Evolutionary conservation across 2,113 vertebrate species (phyloP).

Genomic region (Megaceryle maxima): DNA sequence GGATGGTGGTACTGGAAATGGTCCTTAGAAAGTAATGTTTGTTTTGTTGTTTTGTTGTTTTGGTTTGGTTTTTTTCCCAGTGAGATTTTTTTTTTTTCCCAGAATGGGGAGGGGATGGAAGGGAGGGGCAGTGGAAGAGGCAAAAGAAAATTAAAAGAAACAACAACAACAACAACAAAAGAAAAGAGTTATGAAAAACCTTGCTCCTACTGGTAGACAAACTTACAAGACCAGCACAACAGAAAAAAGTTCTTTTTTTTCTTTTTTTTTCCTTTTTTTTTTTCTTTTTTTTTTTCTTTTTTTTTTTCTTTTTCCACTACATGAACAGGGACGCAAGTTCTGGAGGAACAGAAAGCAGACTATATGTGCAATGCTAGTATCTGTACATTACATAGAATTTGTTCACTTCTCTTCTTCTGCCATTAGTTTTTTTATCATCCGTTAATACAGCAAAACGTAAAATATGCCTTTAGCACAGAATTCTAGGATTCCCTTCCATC

Average conservation of each 20-base stretch:
- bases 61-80: slow-evolving; percentile 47
- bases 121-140: not conserved
- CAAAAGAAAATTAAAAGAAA: slow-evolving; percentile 22
- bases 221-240: slow-evolving; percentile 90
- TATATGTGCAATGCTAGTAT: slow-evolving; percentile 97
- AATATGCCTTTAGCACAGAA: slow-evolving; percentile 86
- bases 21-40: slow-evolving; percentile 75
- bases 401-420: slow-evolving; percentile 85
- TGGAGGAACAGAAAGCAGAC: slow-evolving; percentile 90
- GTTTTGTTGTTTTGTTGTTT: not conserved
- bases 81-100: slow-evolving; percentile 22
- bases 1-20: slow-evolving; percentile 79
- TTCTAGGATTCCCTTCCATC: slow-evolving; percentile 83
- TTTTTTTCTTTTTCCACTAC: slow-evolving; percentile 83
- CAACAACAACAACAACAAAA: not conserved
- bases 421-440: slow-evolving; percentile 91
- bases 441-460: slow-evolving; percentile 92
- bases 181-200: slow-evolving; percentile 58
- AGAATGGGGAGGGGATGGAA: not conserved
- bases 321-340: slow-evolving; percentile 93
- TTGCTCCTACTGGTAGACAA: slow-evolving; percentile 85
- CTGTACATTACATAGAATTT: slow-evolving; percentile 99
- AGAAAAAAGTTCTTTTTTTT: slow-evolving; percentile 82
- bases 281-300: slow-evolving; percentile 36
- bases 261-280: slow-evolving; percentile 71